phyloP scores from a whole-genome alignment of 1,140 invertebrate genomes.

The roundworm (Caenorhabditis elegans) region WBcel235 BX284604.4:17246001-17246500 shows the following conservation, averaged over 20 bases:
- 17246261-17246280: too few species aligned
- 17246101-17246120: conserved; percentile 46
- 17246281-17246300: too few species aligned
- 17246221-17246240: background rate
- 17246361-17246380: too few species aligned
- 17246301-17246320: too few species aligned
- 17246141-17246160: conserved; percentile 26
- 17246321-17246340: too few species aligned
- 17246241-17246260: too few species aligned
- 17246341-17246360: too few species aligned
- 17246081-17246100: conserved; percentile 46
- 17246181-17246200: background rate
- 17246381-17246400: too few species aligned
- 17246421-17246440: too few species aligned
- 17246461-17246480: conserved; percentile 50
- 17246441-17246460: conserved; percentile 46
- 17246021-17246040: conserved; percentile 33
- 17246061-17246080: conserved; percentile 48
- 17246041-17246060: conserved; percentile 46
- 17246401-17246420: too few species aligned
- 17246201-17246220: background rate
- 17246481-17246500: conserved; percentile 31
- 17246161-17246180: background rate
- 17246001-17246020: conserved; percentile 33
- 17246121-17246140: conserved; percentile 48